Conservation (phyloP, 2,888 invertebrate species). For the Pantelozetes paolii region DNA sequence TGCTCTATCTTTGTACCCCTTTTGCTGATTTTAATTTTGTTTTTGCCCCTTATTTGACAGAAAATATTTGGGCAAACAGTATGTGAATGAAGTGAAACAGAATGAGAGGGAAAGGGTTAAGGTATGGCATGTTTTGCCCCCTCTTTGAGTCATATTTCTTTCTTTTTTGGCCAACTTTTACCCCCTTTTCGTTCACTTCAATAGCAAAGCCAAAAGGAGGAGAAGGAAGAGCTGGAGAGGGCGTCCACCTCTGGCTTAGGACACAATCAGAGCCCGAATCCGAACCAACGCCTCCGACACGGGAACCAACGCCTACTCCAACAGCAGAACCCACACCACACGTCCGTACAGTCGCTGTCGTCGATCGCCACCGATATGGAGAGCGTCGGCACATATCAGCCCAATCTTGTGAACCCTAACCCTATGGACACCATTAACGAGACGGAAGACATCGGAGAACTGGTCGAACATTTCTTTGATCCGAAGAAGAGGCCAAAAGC, state of each 20-base stretch:
- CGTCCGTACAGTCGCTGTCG: not conserved
- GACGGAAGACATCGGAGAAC: not conserved
- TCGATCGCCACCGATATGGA: not conserved
- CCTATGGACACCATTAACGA: not conserved
- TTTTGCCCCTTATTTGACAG: too few relatives aligned
- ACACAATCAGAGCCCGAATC: not conserved
- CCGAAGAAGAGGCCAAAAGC: not conserved
- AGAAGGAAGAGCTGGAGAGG: not conserved
- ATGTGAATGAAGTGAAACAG: not conserved
- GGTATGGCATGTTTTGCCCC: not conserved
- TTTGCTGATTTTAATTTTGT: too few relatives aligned
- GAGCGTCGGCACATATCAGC: slow-evolving; percentile 11
- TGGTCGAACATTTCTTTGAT: not conserved
- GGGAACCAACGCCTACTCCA: not conserved
- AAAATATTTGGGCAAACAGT: not conserved
- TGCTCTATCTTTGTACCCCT: too few relatives aligned
- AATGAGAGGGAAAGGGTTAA: not conserved
- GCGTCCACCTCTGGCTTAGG: not conserved
- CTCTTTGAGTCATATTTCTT: not conserved
- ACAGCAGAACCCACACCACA: not conserved
- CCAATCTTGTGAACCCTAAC: too few relatives aligned
- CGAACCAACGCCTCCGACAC: not conserved
- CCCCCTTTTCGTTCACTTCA: not conserved
- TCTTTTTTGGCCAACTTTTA: not conserved
- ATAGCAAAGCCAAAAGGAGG: slow-evolving; percentile 4